A percentile compares a stretch with the other conserved stretches of the same genome.
These are phyloP conservation scores for Coturnix japonica DNA, from an alignment of 2,113 vertebrate species.

Conservation along the genomic window DNA sequence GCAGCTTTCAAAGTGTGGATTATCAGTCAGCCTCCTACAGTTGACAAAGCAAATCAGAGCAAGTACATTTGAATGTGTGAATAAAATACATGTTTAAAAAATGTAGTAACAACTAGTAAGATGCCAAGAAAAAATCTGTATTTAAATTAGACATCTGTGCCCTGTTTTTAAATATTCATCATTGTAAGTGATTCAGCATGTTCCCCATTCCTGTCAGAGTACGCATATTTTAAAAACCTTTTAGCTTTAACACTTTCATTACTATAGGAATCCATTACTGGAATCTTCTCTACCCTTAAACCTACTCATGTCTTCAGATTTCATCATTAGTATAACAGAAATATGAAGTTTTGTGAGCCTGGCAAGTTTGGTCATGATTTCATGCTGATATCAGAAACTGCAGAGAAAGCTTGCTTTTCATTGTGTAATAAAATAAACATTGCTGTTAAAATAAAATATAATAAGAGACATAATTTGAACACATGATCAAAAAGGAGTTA, in stretches of 20 bases:
- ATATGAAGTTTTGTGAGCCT: not conserved
- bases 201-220: slow-evolving; percentile 73
- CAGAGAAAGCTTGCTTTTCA: not conserved
- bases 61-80: slow-evolving; percentile 80
- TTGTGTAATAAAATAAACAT: not conserved
- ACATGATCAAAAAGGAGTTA: not conserved
- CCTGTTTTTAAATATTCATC: slow-evolving; percentile 81
- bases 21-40: slow-evolving; percentile 73
- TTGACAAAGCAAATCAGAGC: slow-evolving; percentile 77
- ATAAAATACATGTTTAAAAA: slow-evolving; percentile 78
- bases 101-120: slow-evolving; percentile 80
- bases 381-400: not conserved
- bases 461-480: not conserved
- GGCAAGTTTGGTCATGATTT: not conserved
- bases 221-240: slow-evolving; percentile 69
- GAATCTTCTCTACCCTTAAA: not conserved
- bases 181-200: slow-evolving; percentile 74
- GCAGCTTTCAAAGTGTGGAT: slow-evolving; percentile 53
- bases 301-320: not conserved
- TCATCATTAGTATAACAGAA: not conserved
- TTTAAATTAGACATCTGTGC: slow-evolving; percentile 83
- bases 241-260: slow-evolving; percentile 72
- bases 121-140: slow-evolving; percentile 80
- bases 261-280: slow-evolving; percentile 40
- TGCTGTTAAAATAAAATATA: not conserved